Evolutionary conservation across 2,797 vertebrate species (phyloP), one percentile per base, ranked within the genome.

Genomic region (Salarias fasciatus): DNA sequence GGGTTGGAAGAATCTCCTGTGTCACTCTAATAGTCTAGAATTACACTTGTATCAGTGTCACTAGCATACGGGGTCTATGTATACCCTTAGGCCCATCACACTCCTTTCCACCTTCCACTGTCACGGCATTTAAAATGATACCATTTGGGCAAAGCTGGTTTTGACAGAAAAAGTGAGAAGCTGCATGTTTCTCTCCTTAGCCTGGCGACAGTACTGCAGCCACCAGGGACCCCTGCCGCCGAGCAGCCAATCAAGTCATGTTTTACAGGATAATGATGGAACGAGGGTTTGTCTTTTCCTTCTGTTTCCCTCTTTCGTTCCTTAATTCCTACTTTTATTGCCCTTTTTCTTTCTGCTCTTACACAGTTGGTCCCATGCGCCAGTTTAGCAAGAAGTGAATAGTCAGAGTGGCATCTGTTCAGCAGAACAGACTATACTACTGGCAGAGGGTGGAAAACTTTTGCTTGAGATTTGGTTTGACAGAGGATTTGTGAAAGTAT

Each of bases 31-130:
- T 94, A 94, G 95, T 95, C 93, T 95, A 93, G 95, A 96, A 95
- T 97, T 96, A 97, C 95, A 95, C 95, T 97, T 96, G 95, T 96
- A 95, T 96, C 95, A 89, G 94, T 95, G 95, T 95, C 93, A 92
- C 92, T 86, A 92, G 95, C 95, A 95, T 95, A 96, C 95, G 86
- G 95, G 95, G 94, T 91, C 94, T 94, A 94, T 94, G 95, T 95
- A 94, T 93, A 95, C 95, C 96, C 96, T 95, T 93, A 95, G 95
- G 95, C 95, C 95, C 92, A 90, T 93, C 93, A 87, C 86, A 85
- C 79, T 85, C 66, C 75, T 71, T 84, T 95, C 92, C 91, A 93
- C 93, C 93, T 93, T 93, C 92, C 93, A 91, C 94, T 93, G 95
- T 94, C 95, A 94, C 91, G 87, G 94, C 94, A 95, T 95, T 97